These are phyloP conservation scores for Hyalella azteca DNA, from an alignment of 2,888 invertebrate genomes.

Conservation along the genomic window DNA sequence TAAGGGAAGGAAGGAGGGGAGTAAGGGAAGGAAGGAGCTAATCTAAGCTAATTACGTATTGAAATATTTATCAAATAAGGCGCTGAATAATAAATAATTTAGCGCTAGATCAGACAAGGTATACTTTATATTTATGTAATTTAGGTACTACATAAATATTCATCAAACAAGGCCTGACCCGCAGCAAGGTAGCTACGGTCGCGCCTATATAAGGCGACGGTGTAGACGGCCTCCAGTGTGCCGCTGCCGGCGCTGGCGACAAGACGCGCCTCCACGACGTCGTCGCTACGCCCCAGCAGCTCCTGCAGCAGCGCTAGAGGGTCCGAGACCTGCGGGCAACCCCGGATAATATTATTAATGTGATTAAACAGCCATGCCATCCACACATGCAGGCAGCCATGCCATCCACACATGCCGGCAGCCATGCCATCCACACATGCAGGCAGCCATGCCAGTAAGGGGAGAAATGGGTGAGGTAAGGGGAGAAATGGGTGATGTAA, in stretches of 20 bases:
- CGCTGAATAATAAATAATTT: no score
- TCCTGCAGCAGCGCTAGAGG: neutral
- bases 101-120: no score
- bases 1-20: no score
- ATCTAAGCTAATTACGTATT: no score
- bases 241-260: conserved; percentile 27
- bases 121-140: no score
- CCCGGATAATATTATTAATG: neutral
- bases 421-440: neutral
- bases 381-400: neutral
- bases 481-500: no score
- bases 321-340: conserved; percentile 10
- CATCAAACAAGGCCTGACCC: no score
- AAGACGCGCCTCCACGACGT: neutral
- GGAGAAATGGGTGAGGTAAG: no score
- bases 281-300: neutral
- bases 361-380: neutral
- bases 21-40: no score
- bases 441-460: neutral
- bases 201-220: neutral
- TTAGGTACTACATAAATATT: no score
- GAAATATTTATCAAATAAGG: no score
- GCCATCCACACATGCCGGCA: neutral
- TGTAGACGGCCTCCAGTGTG: conserved; percentile 19
- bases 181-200: neutral